phyloP scores from a whole-genome alignment of 2,888 invertebrate genomes.

The Tipula helvola region DNA sequence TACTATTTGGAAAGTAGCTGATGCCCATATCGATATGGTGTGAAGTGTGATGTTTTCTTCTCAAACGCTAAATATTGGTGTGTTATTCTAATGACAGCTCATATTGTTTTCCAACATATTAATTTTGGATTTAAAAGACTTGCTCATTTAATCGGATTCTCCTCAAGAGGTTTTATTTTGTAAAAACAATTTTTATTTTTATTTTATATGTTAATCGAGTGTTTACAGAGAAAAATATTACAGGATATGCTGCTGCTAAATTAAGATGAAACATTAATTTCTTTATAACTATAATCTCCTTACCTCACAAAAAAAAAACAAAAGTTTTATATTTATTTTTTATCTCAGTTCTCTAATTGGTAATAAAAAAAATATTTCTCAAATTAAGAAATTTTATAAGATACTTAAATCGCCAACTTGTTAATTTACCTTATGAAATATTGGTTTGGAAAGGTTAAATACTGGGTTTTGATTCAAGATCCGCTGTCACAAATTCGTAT shows the following conservation, averaged over 20 bases:
- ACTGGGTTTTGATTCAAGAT: neutral
- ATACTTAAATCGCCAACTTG: neutral
- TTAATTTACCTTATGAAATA: neutral
- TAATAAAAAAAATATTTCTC: neutral
- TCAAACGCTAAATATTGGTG: too few species aligned
- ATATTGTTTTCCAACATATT: too few species aligned
- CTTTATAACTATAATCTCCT: neutral
- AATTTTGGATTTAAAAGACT: too few species aligned
- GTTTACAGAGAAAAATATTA: neutral
- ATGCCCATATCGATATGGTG: too few species aligned
- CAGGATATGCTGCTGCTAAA: neutral
- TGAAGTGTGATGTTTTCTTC: too few species aligned
- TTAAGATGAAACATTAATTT: neutral
- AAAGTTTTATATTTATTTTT: neutral
- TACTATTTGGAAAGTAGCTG: too few species aligned
- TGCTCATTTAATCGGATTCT: too few species aligned
- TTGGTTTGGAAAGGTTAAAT: neutral
- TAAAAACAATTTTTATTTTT: too few species aligned
- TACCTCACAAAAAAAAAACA: neutral
- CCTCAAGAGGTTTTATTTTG: too few species aligned
- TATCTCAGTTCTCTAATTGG: neutral
- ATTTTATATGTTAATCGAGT: too few species aligned
- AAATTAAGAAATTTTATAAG: neutral
- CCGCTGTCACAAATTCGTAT: neutral
- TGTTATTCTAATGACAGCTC: too few species aligned